Evolutionary conservation across 2,888 invertebrate genomes (phyloP), one percentile per base, ranked within the genome.

Genomic region (Philaethria dido): DNA sequence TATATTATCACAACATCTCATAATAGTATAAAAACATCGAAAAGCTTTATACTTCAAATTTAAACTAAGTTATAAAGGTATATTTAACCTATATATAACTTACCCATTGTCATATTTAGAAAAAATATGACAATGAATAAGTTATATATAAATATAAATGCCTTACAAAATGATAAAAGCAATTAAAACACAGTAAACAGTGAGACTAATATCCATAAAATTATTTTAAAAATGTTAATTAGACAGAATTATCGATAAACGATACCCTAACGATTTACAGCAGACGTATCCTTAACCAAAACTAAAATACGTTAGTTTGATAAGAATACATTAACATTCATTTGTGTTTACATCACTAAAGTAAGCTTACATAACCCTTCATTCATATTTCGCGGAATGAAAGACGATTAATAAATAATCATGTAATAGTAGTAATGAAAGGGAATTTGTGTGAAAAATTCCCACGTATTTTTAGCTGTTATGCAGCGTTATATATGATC

Each of bases 381-480:
- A 68, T 59, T 69, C 62, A 59, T 59, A 14, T 62, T 70, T 68
- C 69, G 59, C 62, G 47, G 69, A 68, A 70, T 64, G 57, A 48
- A 64, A 57, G 64, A 62, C 61, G 57, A 47, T 55, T 25, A 45
- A 61, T 39, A 57, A n/a, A n/a, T n/a, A n/a, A 50, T 64, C 61
- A 66, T 47, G 67, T 67, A 64, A 57, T 45, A 61, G 62, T 29
- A 62, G 57, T 59, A 68, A 33, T 48, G 52, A 59, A 68, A 66
- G 18, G 62, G 39, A 61, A 47, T 61, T 59, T 71, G 69, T 73
- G 69, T 72, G 74, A 75, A 73, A 66, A 69, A 69, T 80, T 85
- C 85, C 78, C 84, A 84, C 83, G 84, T 72, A 67, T 69, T 62
- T 55, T 66, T 44, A 22, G 20, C 52, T 60, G 52, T 64, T 64